A percentile compares a stretch with the other conserved stretches of the same genome.
These are phyloP conservation scores for Agapornis roseicollis DNA, from an alignment of 2,113 vertebrate genomes.

Conservation along the genomic window DNA sequence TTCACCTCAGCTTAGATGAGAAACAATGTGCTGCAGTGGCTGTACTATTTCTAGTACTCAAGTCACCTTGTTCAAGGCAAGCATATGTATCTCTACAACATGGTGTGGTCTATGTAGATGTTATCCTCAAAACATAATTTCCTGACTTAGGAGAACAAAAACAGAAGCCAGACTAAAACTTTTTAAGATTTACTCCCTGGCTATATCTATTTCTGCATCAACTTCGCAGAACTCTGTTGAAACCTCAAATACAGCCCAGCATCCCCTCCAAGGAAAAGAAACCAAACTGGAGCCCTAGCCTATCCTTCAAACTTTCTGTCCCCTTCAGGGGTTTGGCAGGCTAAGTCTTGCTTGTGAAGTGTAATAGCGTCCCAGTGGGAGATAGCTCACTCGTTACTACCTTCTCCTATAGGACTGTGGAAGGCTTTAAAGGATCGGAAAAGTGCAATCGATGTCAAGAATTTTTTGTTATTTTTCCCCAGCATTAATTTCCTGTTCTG, in stretches of 20 bases:
- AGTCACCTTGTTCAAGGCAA: background rate
- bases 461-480: background rate
- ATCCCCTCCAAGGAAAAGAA: background rate
- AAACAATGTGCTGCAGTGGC: rapidly evolving
- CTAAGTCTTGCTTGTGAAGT: background rate
- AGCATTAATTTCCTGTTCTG: background rate
- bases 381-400: background rate
- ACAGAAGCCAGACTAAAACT: background rate
- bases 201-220: background rate
- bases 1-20: background rate
- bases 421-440: background rate
- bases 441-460: background rate
- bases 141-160: background rate
- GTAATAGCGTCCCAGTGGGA: background rate
- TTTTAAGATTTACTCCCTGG: background rate
- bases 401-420: background rate
- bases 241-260: background rate
- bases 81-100: background rate
- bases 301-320: background rate
- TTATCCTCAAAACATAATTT: background rate
- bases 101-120: background rate
- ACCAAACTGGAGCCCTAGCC: background rate
- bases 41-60: background rate
- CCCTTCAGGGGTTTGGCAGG: background rate
- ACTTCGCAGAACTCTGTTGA: background rate